Evolutionary conservation across 2,113 vertebrate genomes (phyloP).

Genomic region (Oryzias javanicus): DNA sequence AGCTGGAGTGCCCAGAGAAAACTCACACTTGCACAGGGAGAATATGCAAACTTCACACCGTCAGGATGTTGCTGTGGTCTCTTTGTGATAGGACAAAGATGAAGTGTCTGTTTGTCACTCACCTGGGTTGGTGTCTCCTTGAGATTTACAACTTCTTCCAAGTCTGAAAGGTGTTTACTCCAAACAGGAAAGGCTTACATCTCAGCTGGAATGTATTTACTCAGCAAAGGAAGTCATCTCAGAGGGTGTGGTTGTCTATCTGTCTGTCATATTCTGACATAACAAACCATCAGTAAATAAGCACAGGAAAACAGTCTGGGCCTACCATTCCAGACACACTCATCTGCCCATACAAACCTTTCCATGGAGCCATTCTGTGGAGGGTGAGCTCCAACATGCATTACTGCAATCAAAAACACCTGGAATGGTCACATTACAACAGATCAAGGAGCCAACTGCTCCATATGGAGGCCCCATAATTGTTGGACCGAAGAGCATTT

Average conservation of each 20-base stretch:
- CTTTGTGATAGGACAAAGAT: too few species aligned
- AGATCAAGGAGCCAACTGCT: conserved; percentile 71
- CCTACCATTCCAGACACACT: conserved; percentile 52
- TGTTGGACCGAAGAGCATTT: conserved; percentile 71
- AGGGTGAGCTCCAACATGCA: conserved; percentile 59
- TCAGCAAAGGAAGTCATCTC: conserved; percentile 58
- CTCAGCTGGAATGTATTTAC: conserved; percentile 61
- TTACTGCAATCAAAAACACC: conserved; percentile 75
- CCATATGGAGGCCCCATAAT: conserved; percentile 76
- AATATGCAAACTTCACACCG: too few species aligned
- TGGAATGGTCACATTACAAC: conserved; percentile 75
- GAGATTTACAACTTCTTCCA: conserved; percentile 13
- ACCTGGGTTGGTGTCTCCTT: conserved; percentile 7
- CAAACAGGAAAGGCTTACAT: conserved; percentile 40
- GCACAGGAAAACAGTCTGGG: conserved; percentile 58
- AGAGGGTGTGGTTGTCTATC: conserved; percentile 61
- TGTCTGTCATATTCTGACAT: conserved; percentile 49
- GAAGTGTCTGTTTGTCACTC: not conserved
- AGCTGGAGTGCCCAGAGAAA: too few species aligned
- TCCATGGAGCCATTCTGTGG: conserved; percentile 51
- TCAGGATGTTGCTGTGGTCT: too few species aligned
- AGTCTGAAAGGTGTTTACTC: conserved; percentile 44
- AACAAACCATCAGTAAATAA: conserved; percentile 71
- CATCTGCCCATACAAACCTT: conserved; percentile 49
- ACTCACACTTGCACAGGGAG: too few species aligned